A percentile compares a stretch with the other conserved stretches of the same genome.
These are phyloP conservation scores for Pseudoatta argentina DNA, from an alignment of 1,140 invertebrate species.

Conservation along the genomic window DNA sequence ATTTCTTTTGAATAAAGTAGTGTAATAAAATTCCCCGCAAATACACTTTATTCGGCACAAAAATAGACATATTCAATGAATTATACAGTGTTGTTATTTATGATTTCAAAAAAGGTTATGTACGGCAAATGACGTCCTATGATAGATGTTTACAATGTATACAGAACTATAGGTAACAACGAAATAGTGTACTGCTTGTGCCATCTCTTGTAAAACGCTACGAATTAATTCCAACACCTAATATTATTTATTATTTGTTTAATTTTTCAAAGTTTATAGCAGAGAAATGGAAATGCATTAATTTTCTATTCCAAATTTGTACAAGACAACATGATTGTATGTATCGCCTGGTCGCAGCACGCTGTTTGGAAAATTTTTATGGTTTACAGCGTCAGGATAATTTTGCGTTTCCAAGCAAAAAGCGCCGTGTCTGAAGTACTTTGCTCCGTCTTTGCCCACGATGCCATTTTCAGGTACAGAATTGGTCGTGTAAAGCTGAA, in stretches of 20 bases:
- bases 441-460: conserved; percentile 90
- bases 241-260: neutral
- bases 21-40: no score
- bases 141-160: no score
- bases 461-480: conserved; percentile 87
- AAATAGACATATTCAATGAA: no score
- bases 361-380: conserved; percentile 91
- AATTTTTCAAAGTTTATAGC: neutral
- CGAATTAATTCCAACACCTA: no score
- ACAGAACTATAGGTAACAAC: no score
- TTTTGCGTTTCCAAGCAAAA: conserved; percentile 97
- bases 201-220: no score
- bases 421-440: conserved; percentile 92
- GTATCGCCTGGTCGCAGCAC: conserved; percentile 91
- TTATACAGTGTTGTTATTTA: no score
- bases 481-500: conserved; percentile 96
- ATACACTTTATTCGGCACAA: no score
- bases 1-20: no score
- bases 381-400: conserved; percentile 96
- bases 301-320: conserved; percentile 87
- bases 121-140: no score
- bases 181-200: no score
- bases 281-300: neutral
- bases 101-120: no score
- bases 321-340: conserved; percentile 89